Evolutionary conservation across 2,113 vertebrate species (phyloP).

Genomic region (Rhadina sibilatrix): DNA sequence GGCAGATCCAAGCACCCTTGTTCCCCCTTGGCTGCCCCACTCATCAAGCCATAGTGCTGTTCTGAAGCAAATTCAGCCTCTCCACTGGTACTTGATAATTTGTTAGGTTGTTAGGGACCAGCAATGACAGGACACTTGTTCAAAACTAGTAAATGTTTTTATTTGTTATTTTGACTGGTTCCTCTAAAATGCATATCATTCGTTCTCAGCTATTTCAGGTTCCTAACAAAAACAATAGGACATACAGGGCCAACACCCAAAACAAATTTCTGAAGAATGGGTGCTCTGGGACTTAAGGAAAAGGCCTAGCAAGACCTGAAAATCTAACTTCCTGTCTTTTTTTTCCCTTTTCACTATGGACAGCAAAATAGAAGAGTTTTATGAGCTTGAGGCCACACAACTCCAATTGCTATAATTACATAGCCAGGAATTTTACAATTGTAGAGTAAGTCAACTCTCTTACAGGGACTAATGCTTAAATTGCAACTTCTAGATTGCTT

Average conservation of each 20-base stretch:
- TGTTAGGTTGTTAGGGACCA: neutral
- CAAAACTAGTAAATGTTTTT: neutral
- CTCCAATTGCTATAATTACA: neutral
- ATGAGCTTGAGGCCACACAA: neutral
- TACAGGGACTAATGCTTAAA: slow-evolving; percentile 1
- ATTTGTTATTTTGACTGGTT: neutral
- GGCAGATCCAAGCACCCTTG: neutral
- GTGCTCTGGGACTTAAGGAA: neutral
- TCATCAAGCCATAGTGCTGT: fast-evolving
- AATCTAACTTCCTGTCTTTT: neutral
- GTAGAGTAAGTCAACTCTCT: neutral
- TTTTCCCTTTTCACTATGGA: neutral
- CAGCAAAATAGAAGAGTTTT: neutral
- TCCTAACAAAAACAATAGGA: neutral
- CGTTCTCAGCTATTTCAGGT: neutral
- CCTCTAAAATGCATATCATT: neutral
- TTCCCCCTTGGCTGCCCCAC: neutral
- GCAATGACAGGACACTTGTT: neutral
- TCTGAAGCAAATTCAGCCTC: neutral
- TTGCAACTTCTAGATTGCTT: neutral
- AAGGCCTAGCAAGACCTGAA: neutral
- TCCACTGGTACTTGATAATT: neutral
- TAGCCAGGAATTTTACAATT: neutral
- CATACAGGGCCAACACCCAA: neutral
- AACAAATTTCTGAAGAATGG: neutral